Evolutionary conservation across 2,797 vertebrate genomes (phyloP).

Genomic region (Manis pentadactyla): DNA sequence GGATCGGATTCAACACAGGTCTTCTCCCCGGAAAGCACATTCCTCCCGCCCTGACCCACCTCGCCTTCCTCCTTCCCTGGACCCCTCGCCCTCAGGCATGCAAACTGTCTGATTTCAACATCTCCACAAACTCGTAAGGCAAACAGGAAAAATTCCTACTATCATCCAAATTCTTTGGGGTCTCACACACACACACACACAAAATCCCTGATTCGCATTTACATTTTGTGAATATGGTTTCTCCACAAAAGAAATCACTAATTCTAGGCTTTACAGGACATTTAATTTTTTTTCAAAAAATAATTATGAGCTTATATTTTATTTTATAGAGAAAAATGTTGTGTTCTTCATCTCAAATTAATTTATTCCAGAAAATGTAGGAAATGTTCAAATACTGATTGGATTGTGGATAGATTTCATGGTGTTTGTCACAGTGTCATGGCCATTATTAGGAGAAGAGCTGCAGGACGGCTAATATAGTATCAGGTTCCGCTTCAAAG

Average conservation of each 20-base stretch:
- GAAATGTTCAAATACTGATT: background rate
- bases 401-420: background rate
- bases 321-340: background rate
- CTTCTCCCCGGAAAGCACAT: background rate
- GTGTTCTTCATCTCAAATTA: background rate
- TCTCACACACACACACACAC: background rate
- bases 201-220: background rate
- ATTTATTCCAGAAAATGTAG: background rate
- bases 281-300: background rate
- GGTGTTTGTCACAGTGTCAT: background rate
- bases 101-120: background rate
- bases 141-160: background rate
- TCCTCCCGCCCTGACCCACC: background rate
- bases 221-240: background rate
- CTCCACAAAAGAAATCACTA: background rate
- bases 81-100: background rate
- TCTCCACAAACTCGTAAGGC: background rate
- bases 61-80: background rate
- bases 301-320: background rate
- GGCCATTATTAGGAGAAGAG: no score
- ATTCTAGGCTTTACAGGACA: background rate
- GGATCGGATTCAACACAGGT: background rate
- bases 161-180: background rate
- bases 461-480: background rate
- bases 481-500: background rate